phyloP scores from a whole-genome alignment of 2,888 invertebrate species.

The Steromphala cineraria region DNA sequence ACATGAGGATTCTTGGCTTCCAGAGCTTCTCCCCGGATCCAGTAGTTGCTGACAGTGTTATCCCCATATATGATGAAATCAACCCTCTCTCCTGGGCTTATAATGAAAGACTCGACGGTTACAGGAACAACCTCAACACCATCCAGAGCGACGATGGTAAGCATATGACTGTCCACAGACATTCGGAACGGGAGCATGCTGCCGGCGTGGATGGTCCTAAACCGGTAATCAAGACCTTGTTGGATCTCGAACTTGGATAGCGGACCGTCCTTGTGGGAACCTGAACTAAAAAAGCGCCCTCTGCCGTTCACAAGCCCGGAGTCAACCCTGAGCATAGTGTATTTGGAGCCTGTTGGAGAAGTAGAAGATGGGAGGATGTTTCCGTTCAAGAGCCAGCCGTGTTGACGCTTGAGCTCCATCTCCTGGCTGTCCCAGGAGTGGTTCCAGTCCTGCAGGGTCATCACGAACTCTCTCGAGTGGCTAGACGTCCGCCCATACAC shows the following conservation, averaged over 20 bases:
- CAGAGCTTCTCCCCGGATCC: conserved; percentile 58
- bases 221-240: conserved; percentile 37
- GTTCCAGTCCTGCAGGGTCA: conserved; percentile 53
- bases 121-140: conserved; percentile 32
- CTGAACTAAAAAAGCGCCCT: conserved; percentile 40
- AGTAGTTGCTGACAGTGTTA: conserved; percentile 51
- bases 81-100: conserved; percentile 62
- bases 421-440: conserved; percentile 41
- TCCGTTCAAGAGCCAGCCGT: conserved; percentile 24
- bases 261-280: conserved; percentile 16
- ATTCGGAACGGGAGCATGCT: conserved; percentile 48
- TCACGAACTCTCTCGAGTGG: conserved; percentile 35
- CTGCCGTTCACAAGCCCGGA: conserved; percentile 59
- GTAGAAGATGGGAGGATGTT: background rate
- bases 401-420: conserved; percentile 13
- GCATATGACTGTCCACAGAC: conserved; percentile 55
- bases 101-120: conserved; percentile 42
- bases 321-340: conserved; percentile 30
- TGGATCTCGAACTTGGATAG: conserved; percentile 39
- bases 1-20: conserved; percentile 29
- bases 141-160: conserved; percentile 55
- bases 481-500: conserved; percentile 20
- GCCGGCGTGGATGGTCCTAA: conserved; percentile 56
- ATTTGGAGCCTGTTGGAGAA: conserved; percentile 23
- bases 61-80: conserved; percentile 58